These are phyloP conservation scores for Acrobasis suavella DNA, from an alignment of 2,888 invertebrate species.

Conservation along the genomic window DNA sequence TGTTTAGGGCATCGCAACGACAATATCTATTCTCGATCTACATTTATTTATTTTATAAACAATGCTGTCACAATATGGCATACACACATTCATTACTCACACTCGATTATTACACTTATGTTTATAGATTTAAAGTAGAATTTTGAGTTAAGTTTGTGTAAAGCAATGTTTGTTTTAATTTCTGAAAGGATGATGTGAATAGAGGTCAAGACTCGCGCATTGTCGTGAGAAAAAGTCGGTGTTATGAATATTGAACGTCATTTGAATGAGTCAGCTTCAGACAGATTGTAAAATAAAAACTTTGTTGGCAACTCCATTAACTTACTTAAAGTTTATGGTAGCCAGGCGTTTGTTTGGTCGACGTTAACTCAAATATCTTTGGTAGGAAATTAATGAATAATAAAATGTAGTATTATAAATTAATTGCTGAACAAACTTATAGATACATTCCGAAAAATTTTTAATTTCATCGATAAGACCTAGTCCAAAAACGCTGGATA, in stretches of 20 bases:
- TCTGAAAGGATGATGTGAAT: slow-evolving; percentile 65
- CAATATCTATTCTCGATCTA: slow-evolving; percentile 71
- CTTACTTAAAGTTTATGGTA: too few relatives aligned
- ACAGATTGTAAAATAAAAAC: slow-evolving; percentile 9
- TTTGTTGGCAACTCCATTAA: too few relatives aligned
- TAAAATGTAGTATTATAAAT: too few relatives aligned
- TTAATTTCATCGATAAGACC: too few relatives aligned
- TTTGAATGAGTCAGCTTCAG: slow-evolving; percentile 17
- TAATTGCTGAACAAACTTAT: too few relatives aligned
- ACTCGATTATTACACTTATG: neutral
- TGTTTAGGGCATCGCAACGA: slow-evolving; percentile 64
- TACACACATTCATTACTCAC: slow-evolving; percentile 22
- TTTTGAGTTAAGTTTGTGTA: slow-evolving; percentile 22
- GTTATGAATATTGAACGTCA: slow-evolving; percentile 34
- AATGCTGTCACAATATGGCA: slow-evolving; percentile 50
- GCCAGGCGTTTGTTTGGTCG: too few relatives aligned
- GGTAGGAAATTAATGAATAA: too few relatives aligned
- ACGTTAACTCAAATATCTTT: too few relatives aligned
- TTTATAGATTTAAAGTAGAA: slow-evolving; percentile 21
- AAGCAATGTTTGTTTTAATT: slow-evolving; percentile 31
- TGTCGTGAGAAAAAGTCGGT: slow-evolving; percentile 40
- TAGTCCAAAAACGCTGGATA: too few relatives aligned
- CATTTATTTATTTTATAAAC: slow-evolving; percentile 73
- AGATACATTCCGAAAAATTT: too few relatives aligned
- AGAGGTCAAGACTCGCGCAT: slow-evolving; percentile 59